phyloP scores from a whole-genome alignment of 2,888 invertebrate genomes.

The Rhopalosiphum nymphaeae region DNA sequence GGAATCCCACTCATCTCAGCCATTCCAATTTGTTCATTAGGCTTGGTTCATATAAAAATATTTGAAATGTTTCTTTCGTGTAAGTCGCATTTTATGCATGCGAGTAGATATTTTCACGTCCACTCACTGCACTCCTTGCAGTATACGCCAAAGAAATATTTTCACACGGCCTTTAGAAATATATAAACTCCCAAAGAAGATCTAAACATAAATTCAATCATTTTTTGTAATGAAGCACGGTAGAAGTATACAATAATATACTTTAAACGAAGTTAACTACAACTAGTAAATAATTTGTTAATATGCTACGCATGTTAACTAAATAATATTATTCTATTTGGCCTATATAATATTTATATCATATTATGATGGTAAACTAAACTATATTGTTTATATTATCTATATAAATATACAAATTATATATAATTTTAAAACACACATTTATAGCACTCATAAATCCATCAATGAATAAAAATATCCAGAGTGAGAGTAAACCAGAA shows the following conservation, averaged over 20 bases:
- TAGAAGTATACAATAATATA: not conserved
- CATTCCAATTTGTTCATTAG: constrained; percentile 58
- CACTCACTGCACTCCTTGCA: not conserved
- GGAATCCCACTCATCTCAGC: constrained; percentile 47
- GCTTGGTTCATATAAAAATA: constrained; percentile 36
- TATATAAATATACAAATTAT: no score
- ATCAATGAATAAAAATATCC: not conserved
- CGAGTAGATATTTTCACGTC: not conserved
- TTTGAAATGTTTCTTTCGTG: constrained; percentile 55
- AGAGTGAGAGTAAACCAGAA: not conserved
- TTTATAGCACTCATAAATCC: not conserved
- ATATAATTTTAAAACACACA: not conserved
- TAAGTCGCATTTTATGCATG: not conserved
- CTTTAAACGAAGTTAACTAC: not conserved
- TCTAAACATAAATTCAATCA: not conserved
- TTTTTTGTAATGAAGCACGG: not conserved
- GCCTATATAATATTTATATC: not conserved
- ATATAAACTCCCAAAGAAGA: not conserved
- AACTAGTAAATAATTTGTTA: not conserved
- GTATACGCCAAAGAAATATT: not conserved
- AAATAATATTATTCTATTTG: not conserved
- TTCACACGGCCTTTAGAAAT: constrained; percentile 17
- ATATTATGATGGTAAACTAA: not conserved
- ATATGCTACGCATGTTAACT: not conserved
- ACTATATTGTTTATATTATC: not conserved